Conservation (phyloP, 1,140 invertebrate genomes). For the Bombyx mandarina region DNA sequence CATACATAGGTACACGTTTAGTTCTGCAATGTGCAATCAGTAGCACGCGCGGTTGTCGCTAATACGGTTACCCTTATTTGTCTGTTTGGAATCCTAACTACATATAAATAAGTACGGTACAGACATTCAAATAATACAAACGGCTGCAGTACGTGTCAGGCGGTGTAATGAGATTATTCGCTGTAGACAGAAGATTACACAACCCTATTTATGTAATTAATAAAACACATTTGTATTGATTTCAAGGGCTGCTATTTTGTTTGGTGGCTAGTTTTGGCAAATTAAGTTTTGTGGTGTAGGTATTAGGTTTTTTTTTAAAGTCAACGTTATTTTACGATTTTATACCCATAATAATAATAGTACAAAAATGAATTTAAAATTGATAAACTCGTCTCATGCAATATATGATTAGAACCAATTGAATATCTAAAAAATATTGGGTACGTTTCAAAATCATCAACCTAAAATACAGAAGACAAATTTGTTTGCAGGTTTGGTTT, state of each 20-base stretch:
- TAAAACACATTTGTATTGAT: constrained; percentile 14
- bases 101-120: neutral
- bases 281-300: no score
- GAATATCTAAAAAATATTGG: neutral
- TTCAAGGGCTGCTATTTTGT: neutral
- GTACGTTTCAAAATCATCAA: neutral
- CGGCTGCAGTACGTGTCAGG: neutral
- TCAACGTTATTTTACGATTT: no score
- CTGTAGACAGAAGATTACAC: constrained; percentile 3
- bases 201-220: constrained; percentile 11
- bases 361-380: no score
- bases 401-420: neutral
- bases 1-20: no score
- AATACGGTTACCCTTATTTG: constrained; percentile 50
- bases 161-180: neutral
- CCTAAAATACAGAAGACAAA: neutral
- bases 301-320: no score
- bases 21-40: constrained; percentile 31
- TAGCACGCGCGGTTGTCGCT: constrained; percentile 35
- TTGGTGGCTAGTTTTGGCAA: no score
- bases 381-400: no score
- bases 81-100: constrained; percentile 12
- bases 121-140: no score
- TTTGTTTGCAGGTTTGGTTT: constrained; percentile 89
- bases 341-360: no score